These are phyloP conservation scores for Lepetodrilus schrolli DNA, from an alignment of 2,888 invertebrate species.

Conservation along the genomic window DNA sequence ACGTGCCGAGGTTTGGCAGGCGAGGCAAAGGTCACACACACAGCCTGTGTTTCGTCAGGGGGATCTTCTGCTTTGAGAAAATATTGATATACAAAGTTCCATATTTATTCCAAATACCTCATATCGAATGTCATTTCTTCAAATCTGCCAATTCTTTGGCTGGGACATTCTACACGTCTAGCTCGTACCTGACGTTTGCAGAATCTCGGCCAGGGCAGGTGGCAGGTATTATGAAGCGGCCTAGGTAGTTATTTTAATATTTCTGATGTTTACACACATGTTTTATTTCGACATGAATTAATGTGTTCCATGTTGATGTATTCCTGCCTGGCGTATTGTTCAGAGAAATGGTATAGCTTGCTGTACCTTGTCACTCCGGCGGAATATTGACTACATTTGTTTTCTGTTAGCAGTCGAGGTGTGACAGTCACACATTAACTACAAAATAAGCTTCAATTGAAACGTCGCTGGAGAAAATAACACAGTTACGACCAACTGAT, in stretches of 20 bases:
- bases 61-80: constrained; percentile 6
- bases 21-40: background rate
- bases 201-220: background rate
- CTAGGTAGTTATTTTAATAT: constrained; percentile 17
- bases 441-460: background rate
- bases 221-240: background rate
- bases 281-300: constrained; percentile 23
- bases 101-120: constrained; percentile 2
- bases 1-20: background rate
- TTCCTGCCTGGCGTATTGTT: constrained; percentile 5
- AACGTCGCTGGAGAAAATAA: constrained; percentile 10
- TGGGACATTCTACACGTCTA: background rate
- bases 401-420: background rate
- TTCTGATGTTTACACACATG: constrained; percentile 23
- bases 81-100: constrained; percentile 27
- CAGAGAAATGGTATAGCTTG: background rate
- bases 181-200: background rate
- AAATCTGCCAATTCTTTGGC: background rate
- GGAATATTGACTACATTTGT: constrained; percentile 5
- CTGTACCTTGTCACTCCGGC: background rate
- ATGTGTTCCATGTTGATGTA: background rate
- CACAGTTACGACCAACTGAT: background rate
- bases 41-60: constrained; percentile 3
- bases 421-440: background rate
- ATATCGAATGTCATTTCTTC: background rate